phyloP scores from a whole-genome alignment of 2,797 vertebrate genomes.

The Myotis planiceps region DNA sequence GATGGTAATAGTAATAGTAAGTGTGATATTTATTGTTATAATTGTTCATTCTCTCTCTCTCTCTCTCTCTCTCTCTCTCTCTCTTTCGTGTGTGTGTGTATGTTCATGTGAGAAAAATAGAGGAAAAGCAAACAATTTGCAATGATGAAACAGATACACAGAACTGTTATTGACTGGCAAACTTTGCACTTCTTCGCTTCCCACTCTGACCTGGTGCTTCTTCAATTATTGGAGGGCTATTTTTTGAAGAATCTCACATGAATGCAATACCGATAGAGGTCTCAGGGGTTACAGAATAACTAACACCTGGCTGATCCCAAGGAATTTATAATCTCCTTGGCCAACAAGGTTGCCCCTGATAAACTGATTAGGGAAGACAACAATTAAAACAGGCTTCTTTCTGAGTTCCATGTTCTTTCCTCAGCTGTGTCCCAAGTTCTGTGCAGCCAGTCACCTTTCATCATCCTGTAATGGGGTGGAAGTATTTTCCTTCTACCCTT shows the following conservation, averaged over 20 bases:
- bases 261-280: neutral
- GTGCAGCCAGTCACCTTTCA: neutral
- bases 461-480: neutral
- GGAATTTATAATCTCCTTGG: neutral
- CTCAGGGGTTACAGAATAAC: neutral
- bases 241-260: conserved; percentile 17
- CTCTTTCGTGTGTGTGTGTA: neutral
- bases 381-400: neutral
- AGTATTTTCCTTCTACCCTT: neutral
- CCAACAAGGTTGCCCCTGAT: neutral
- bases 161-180: neutral
- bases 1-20: neutral
- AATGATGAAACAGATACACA: neutral
- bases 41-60: neutral
- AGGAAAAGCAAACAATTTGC: neutral
- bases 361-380: neutral
- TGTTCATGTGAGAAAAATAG: neutral
- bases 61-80: neutral
- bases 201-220: neutral
- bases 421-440: neutral
- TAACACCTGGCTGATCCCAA: neutral
- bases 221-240: neutral
- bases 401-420: neutral
- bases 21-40: neutral
- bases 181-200: neutral